Base-by-base conservation (phyloP, 1,140 invertebrate species). In the Hycleus phaleratus region DNA sequence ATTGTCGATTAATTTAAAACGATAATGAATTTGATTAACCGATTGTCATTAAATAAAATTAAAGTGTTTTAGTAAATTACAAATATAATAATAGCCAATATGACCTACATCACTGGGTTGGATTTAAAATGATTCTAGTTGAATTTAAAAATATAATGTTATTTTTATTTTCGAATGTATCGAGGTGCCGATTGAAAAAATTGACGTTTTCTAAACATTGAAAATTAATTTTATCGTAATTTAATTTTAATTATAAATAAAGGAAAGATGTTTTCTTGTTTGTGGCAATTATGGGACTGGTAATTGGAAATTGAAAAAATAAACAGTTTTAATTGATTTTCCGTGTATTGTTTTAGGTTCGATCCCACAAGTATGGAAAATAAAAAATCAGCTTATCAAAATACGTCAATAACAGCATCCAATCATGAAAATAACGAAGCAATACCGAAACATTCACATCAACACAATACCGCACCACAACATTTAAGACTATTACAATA, bases 261-360 rank as follows among this genome's bases (percentile, higher is more conserved):
- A 12, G 25, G 5, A 38, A 75, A 71, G 58, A 84, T 84, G 82
- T 83, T 84, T 66, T 78, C 81, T 64, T 85, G 82, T 72, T 77
- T 85, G 58, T 83, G 81, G 78, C 80, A 83, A 68, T 76, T 84
- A 60, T 82, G 82, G 77, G 81, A 83, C 67, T 85, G 82, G 82
- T 85, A 75, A 9, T 55, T 46, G 7, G 24, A 49, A 82, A 79
- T 78, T 51, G 49, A 48, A 49, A 39, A 46, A 42, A 45, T 44
- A 26, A 38, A 26, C 12, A 11, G 6, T 12, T 26, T 47, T 18
- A 12, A 8, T 9, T 47, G 26, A n/a, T 32, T n/a, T 9, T 26
- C 11, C 11, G 44, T 47, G 46, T 38, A 50, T 58, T 59, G 46
- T 62, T 62, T 42, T 51, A 72, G 70, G 71, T 62, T 72, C 53